Evolutionary conservation across 2,888 invertebrate species (phyloP), one percentile per base, ranked within the genome.

Genomic region (Idaea aversata): DNA sequence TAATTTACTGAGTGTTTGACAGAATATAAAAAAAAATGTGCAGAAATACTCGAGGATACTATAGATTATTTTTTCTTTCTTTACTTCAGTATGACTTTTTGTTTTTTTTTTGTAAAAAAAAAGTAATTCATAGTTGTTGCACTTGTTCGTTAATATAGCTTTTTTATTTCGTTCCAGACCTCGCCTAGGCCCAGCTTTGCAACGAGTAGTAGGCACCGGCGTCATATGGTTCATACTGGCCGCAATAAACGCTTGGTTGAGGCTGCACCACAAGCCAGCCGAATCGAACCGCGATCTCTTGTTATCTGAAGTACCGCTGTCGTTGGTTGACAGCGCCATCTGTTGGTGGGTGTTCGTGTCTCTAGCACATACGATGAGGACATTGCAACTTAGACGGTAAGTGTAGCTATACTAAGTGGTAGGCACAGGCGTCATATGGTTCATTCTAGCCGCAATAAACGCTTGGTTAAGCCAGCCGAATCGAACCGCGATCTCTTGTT

Each of bases 321-420:
- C 98, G 35, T 94, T 98, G 57, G 90, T 98, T 36, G 98, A 97
- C 88, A 94, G 96, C 81, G 95, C 97, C 82, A 97, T 99, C 81
- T 98, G 97, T 83, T 99, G 98, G 97, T 98, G 98, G 98, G 98
- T 98, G 76, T 97, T 97, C 83, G 96, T 96, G 3, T 96, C 96
- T 15, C 94, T 99, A 64, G 96, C 98, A 15, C 96, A 97, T 84
- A 99, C 99, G 0, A 98, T 97, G 76, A 93, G 98, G 74, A 98
- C 98, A 0, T 91, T 99, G 70, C 94, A 98, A 75, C 92, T 99
- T 67, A 93, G 98, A 77, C 94, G 95, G 95, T 95, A 70, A 81
- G 78, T 71, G 47, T 10, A 58, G 76, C 91, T 99, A 63, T 98
- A 98, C 84, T 95, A 97, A 76, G 97, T 99, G 34, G 95, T 98